These are phyloP conservation scores for Drosophila conformis DNA, from an alignment of 2,888 invertebrate species.

Conservation along the genomic window DNA sequence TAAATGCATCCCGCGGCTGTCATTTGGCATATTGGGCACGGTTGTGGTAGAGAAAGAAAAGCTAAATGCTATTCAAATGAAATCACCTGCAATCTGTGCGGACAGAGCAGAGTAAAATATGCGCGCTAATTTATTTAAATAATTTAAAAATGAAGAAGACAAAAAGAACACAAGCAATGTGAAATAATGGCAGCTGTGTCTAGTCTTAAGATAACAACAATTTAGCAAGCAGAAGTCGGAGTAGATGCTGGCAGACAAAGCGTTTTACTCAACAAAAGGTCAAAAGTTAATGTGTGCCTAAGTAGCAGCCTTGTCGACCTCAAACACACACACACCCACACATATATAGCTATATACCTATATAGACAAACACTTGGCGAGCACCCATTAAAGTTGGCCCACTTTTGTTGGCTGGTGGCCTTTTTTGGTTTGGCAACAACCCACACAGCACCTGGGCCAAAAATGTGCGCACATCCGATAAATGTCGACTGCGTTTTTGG, in stretches of 20 bases:
- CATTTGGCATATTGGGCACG: slow-evolving; percentile 22
- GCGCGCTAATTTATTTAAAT: slow-evolving; percentile 77
- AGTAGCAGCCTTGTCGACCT: slow-evolving; percentile 61
- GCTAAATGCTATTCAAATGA: slow-evolving; percentile 70
- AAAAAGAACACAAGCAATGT: slow-evolving; percentile 30
- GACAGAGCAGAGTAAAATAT: slow-evolving; percentile 37
- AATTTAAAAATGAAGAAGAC: slow-evolving; percentile 59
- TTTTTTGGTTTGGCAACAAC: slow-evolving; percentile 27
- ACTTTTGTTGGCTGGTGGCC: slow-evolving; percentile 46
- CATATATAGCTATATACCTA: background rate
- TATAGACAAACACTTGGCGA: slow-evolving; percentile 24
- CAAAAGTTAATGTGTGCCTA: slow-evolving; percentile 79
- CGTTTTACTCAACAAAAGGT: slow-evolving; percentile 66
- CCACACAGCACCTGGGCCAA: slow-evolving; percentile 33
- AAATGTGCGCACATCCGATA: slow-evolving; percentile 50
- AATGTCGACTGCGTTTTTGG: slow-evolving; percentile 46
- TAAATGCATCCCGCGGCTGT: slow-evolving; percentile 52
- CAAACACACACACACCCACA: slow-evolving; percentile 9
- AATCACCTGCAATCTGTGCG: slow-evolving; percentile 72
- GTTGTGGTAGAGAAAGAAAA: slow-evolving; percentile 11
- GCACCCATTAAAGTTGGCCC: slow-evolving; percentile 61
- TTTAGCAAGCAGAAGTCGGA: slow-evolving; percentile 36
- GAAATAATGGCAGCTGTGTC: slow-evolving; percentile 72
- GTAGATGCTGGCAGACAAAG: slow-evolving; percentile 53
- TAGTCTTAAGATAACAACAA: slow-evolving; percentile 69